Evolutionary conservation across 2,888 invertebrate genomes (phyloP).

Genomic region (Papilio protenor): DNA sequence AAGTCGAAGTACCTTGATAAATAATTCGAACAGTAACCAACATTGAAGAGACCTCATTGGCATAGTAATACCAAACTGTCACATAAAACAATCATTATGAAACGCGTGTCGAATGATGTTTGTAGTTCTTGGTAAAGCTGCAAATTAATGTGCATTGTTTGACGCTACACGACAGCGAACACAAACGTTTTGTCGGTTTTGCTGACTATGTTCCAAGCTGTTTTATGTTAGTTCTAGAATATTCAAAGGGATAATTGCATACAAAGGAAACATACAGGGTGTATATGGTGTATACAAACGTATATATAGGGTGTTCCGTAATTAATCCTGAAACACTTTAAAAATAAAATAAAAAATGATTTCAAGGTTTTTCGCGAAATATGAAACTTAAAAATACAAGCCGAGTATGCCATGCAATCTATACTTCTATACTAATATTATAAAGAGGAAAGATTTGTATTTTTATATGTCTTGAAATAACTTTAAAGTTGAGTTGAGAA

Average conservation of each 20-base stretch:
- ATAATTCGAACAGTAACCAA: not conserved
- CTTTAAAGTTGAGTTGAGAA: too few species aligned
- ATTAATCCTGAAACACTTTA: too few species aligned
- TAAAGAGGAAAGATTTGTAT: too few species aligned
- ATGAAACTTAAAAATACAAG: too few species aligned
- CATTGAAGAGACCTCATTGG: slow-evolving; percentile 6
- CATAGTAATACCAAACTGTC: slow-evolving; percentile 5
- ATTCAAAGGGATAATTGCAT: slow-evolving; percentile 15
- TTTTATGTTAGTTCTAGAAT: slow-evolving; percentile 6
- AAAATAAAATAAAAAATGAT: too few species aligned
- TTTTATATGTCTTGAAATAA: too few species aligned
- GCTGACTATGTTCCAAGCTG: not conserved
- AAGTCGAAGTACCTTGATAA: not conserved
- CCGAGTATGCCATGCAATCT: too few species aligned
- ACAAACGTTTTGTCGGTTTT: not conserved
- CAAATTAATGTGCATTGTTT: slow-evolving; percentile 32
- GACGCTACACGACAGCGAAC: slow-evolving; percentile 10
- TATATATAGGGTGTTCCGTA: too few species aligned
- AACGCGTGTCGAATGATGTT: slow-evolving; percentile 29
- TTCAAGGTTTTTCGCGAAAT: too few species aligned
- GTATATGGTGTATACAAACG: too few species aligned
- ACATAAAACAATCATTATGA: slow-evolving; percentile 24
- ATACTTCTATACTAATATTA: too few species aligned
- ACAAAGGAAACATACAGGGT: not conserved
- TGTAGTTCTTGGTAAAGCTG: slow-evolving; percentile 32